These are phyloP conservation scores for Cryptosula pallasiana DNA, from an alignment of 2,888 invertebrate species.

Conservation along the genomic window DNA sequence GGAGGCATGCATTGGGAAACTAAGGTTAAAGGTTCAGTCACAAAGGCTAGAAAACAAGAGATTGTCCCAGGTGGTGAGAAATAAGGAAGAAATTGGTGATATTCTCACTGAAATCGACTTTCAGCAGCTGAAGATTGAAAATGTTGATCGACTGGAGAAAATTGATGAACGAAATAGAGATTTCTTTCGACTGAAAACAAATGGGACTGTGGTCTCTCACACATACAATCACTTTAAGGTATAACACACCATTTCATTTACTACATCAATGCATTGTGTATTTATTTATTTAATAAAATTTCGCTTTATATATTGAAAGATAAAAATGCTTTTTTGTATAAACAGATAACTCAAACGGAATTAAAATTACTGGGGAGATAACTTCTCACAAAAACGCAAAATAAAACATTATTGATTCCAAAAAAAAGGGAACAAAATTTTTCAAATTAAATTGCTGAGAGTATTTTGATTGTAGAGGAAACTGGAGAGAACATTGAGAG, in stretches of 20 bases:
- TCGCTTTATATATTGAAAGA: no score
- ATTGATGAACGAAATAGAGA: slow-evolving; percentile 1
- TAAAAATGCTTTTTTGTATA: no score
- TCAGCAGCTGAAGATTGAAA: slow-evolving; percentile 18
- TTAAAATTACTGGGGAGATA: no score
- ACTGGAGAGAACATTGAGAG: background rate
- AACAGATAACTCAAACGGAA: no score
- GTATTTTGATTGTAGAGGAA: slow-evolving; percentile 20
- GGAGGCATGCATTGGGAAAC: background rate
- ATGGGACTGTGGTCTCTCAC: background rate
- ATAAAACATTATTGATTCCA: no score
- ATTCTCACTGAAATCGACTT: slow-evolving; percentile 19
- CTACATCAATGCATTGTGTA: no score
- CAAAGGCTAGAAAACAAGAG: background rate
- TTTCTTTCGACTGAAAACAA: slow-evolving; percentile 16
- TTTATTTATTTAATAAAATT: no score
- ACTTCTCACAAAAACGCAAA: no score
- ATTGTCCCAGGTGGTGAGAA: background rate
- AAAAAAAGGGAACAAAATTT: no score
- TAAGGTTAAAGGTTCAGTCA: background rate
- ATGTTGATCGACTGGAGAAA: background rate
- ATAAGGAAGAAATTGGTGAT: slow-evolving; percentile 21
- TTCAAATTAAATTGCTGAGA: no score
- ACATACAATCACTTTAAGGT: slow-evolving; percentile 4
- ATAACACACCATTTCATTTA: no score